Evolutionary conservation across 2,113 vertebrate species (phyloP).

Genomic region (Scolopax mira): DNA sequence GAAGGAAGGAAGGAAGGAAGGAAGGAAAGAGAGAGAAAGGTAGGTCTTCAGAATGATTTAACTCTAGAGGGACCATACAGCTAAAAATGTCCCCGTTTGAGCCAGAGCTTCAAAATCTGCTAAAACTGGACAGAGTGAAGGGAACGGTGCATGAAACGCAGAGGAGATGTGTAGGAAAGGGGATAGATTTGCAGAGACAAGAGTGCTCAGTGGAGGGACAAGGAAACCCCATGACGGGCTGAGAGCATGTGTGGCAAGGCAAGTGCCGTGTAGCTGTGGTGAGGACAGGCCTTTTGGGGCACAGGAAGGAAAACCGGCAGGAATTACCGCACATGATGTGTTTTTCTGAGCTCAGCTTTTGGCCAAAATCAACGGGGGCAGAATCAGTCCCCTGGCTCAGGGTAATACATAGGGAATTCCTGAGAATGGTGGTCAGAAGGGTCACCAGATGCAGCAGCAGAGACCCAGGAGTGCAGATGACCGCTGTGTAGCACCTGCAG

Average conservation of each 20-base stretch:
- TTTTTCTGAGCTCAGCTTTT: not conserved
- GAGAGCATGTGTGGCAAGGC: not conserved
- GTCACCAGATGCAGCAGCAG: not conserved
- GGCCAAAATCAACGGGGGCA: not conserved
- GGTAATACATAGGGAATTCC: not conserved
- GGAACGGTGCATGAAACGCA: not conserved
- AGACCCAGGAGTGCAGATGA: not conserved
- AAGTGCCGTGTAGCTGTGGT: not conserved
- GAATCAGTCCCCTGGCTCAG: accelerated
- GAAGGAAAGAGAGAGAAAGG: too few species aligned
- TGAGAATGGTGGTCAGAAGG: not conserved
- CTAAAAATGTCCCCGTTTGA: not conserved
- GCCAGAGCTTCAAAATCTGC: not conserved
- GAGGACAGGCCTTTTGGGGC: not conserved
- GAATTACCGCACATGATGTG: not conserved
- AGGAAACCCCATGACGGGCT: not conserved
- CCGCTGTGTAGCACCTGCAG: not conserved
- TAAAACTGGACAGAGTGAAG: not conserved
- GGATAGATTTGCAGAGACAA: not conserved
- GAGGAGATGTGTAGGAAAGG: not conserved
- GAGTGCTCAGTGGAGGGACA: not conserved
- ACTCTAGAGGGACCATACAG: not conserved
- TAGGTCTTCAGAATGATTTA: not conserved
- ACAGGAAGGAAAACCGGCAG: not conserved
- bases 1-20: too few species aligned